A percentile compares a stretch with the other conserved stretches of the same genome.
phyloP scores from a whole-genome alignment of 1,140 invertebrate genomes.

The Anadara kagoshimensis region DNA sequence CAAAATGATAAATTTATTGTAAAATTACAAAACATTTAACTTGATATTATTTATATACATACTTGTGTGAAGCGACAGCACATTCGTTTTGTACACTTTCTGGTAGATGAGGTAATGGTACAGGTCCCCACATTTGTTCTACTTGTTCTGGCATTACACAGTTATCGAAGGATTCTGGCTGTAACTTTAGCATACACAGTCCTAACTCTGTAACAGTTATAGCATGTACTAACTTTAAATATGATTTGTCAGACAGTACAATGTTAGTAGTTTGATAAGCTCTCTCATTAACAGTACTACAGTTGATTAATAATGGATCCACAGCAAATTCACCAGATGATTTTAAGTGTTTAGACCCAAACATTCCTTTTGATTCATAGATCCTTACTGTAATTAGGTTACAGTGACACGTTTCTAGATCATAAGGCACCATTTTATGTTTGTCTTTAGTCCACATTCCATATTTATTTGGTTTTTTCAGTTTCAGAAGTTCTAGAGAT shows the following conservation, averaged over 20 bases:
- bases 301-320: conserved; percentile 11
- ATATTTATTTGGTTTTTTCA: conserved; percentile 26
- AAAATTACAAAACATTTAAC: no score
- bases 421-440: conserved; percentile 11
- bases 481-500: conserved; percentile 25
- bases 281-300: not conserved
- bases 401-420: conserved; percentile 24
- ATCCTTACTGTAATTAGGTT: conserved; percentile 12
- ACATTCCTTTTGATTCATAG: conserved; percentile 8
- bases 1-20: no score
- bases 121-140: conserved; percentile 69
- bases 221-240: conserved; percentile 2
- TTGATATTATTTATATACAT: no score
- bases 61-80: conserved; percentile 70
- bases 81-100: conserved; percentile 61
- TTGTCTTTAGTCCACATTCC: conserved; percentile 6
- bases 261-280: conserved; percentile 11
- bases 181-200: conserved; percentile 4
- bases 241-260: conserved; percentile 9
- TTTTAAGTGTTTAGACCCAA: conserved; percentile 3
- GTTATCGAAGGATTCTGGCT: conserved; percentile 51
- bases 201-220: conserved; percentile 1
- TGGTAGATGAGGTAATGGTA: conserved; percentile 61
- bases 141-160: conserved; percentile 67
- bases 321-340: not conserved